Conservation (phyloP, 2,888 invertebrate species). For the Ypsolopha sequella region DNA sequence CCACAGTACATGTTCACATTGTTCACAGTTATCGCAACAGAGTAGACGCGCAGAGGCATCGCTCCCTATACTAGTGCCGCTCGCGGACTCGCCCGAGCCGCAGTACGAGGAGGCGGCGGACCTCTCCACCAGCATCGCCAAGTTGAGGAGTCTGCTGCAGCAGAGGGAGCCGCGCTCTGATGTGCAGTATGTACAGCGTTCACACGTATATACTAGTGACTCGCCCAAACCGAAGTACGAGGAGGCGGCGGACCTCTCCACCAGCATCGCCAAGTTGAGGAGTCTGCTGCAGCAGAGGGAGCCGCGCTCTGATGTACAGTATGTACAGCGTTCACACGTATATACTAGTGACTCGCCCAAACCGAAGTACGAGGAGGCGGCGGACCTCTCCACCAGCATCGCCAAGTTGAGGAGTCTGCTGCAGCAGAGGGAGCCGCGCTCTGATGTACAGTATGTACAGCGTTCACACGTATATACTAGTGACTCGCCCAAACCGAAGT, state of each 20-base stretch:
- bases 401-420: conserved; percentile 76
- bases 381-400: conserved; percentile 79
- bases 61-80: conserved; percentile 6
- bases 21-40: not conserved
- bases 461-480: no score
- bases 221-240: conserved; percentile 81
- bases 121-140: conserved; percentile 79
- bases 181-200: no score
- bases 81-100: conserved; percentile 73
- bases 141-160: conserved; percentile 74
- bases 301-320: no score
- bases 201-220: conserved; percentile 24
- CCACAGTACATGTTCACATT: not conserved
- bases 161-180: conserved; percentile 33
- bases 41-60: conserved; percentile 3
- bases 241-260: conserved; percentile 78
- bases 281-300: conserved; percentile 72
- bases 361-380: conserved; percentile 80
- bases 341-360: conserved; percentile 71
- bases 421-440: conserved; percentile 51
- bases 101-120: conserved; percentile 82
- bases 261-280: conserved; percentile 78
- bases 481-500: conserved; percentile 79
- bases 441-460: no score
- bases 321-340: no score